Evolutionary conservation across 2,113 vertebrate species (phyloP).

Genomic region (Clupea harengus): DNA sequence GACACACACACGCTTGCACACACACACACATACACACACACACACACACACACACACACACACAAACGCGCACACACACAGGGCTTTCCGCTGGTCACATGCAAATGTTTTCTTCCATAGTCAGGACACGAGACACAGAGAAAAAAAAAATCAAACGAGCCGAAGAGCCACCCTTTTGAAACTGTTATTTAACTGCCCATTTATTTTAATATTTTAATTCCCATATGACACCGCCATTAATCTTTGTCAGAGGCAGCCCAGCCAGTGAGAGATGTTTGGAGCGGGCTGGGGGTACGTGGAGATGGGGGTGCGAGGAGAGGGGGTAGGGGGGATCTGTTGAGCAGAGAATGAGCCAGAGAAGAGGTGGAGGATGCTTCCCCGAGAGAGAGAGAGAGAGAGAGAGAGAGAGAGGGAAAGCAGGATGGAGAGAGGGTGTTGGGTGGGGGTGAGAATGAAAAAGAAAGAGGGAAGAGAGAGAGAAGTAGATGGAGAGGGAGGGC

Average conservation of each 20-base stretch:
- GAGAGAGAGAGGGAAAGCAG: background rate
- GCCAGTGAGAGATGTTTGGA: slow-evolving; percentile 20
- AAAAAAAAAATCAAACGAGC: slow-evolving; percentile 46
- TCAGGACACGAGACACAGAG: background rate
- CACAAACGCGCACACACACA: background rate
- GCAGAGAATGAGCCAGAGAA: background rate
- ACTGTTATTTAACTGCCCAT: slow-evolving; percentile 57
- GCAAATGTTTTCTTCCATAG: background rate
- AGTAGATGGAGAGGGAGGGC: background rate
- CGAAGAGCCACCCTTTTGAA: slow-evolving; percentile 53
- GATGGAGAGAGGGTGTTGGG: background rate
- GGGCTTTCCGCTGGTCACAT: background rate
- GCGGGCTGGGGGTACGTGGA: slow-evolving; percentile 50
- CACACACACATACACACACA: background rate
- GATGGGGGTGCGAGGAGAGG: slow-evolving; percentile 43
- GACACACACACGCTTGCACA: background rate
- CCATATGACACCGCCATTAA: slow-evolving; percentile 58
- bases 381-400: background rate
- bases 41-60: background rate
- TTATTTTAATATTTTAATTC: slow-evolving; percentile 68
- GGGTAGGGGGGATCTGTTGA: background rate
- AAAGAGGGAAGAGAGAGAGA: background rate
- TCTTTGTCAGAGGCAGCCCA: slow-evolving; percentile 55
- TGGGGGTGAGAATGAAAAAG: background rate
- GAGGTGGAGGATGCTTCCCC: background rate